Evolutionary conservation across 2,113 vertebrate species (phyloP), one percentile per base, ranked within the genome.

Genomic region (Taurulus bubalis): DNA sequence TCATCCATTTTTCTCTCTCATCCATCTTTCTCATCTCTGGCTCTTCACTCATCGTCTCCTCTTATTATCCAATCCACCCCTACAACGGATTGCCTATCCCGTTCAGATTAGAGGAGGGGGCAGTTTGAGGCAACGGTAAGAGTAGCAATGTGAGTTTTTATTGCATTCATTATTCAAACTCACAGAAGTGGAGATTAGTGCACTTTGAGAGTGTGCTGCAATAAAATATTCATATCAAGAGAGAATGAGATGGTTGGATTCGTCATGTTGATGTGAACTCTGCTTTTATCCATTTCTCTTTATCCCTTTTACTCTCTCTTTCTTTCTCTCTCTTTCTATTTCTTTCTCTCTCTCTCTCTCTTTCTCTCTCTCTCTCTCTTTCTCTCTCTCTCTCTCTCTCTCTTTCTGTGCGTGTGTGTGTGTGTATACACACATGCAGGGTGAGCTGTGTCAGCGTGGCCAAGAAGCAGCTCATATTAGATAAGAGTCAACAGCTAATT

Each of bases 141-240:
- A 75, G 71, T 53, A 84, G 82, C 67, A 51, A 74, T 83, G 80
- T 87, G 85, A 81, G 80, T 90, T 92, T 92, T 89, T 75, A 84
- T 85, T 87, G 82, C 89, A 91, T 92, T 86, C 68, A 87, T 90
- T 91, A 91, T 91, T 91, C 85, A 88, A 38, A 80, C 83, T 75
- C 68, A 70, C 79, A 89, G 86, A 82, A 80, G 77, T 84, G 83
- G 75, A 86, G 83, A 91, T 92, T 89, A 87, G 82, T 82, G 88
- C 85, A 74, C 74, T 80, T 59, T 78, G 77, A 76, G 84, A 85
- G 82, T 72, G 58, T 73, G 79, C 18, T 0, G 30, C 9, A 64
- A 66, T 93, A n/a, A 91, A 93, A 91, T 88, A 91, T 93, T 92
- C 71, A 91, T 79, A 77, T 71, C 49, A 42, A 59, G 45, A 83